Evolutionary conservation across 2,797 vertebrate species (phyloP).

Genomic region (Karalla daura): DNA sequence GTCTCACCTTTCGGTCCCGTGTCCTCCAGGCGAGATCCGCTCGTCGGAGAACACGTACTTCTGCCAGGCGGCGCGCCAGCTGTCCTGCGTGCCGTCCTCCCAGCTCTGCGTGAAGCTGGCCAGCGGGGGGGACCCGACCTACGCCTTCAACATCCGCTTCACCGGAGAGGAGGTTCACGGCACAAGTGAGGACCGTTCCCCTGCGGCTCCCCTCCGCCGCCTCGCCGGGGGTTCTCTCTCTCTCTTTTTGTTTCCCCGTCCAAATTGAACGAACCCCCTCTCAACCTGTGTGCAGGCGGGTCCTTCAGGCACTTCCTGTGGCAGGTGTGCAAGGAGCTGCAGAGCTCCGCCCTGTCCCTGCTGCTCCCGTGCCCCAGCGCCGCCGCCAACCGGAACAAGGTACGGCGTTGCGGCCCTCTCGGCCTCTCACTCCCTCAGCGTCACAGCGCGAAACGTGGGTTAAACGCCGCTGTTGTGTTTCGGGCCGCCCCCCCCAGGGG

Average conservation of each 20-base stretch:
- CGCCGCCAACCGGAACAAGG: slow-evolving; percentile 97
- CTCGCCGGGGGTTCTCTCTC: too few species aligned
- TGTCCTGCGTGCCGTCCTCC: slow-evolving; percentile 92
- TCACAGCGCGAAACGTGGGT: too few species aligned
- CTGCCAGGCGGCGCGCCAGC: slow-evolving; percentile 95
- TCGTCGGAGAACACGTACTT: slow-evolving; percentile 96
- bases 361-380: slow-evolving; percentile 95
- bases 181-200: slow-evolving; percentile 87
- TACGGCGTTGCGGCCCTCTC: slow-evolving; percentile 67
- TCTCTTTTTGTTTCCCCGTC: too few species aligned
- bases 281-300: slow-evolving; percentile 82
- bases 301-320: slow-evolving; percentile 99
- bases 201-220: not conserved
- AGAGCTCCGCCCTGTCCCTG: slow-evolving; percentile 94
- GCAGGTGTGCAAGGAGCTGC: slow-evolving; percentile 98
- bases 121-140: slow-evolving; percentile 96
- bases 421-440: too few species aligned
- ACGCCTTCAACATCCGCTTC: slow-evolving; percentile 98
- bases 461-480: not conserved
- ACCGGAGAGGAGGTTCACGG: slow-evolving; percentile 98
- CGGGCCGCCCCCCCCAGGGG: slow-evolving; percentile 83
- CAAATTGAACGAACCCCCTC: slow-evolving; percentile 5
- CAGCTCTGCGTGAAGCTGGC: slow-evolving; percentile 97
- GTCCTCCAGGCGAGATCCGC: slow-evolving; percentile 89
- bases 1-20: slow-evolving; percentile 3